These are phyloP conservation scores for Peromyscus leucopus DNA, from an alignment of 2,113 vertebrate genomes.

Conservation along the genomic window DNA sequence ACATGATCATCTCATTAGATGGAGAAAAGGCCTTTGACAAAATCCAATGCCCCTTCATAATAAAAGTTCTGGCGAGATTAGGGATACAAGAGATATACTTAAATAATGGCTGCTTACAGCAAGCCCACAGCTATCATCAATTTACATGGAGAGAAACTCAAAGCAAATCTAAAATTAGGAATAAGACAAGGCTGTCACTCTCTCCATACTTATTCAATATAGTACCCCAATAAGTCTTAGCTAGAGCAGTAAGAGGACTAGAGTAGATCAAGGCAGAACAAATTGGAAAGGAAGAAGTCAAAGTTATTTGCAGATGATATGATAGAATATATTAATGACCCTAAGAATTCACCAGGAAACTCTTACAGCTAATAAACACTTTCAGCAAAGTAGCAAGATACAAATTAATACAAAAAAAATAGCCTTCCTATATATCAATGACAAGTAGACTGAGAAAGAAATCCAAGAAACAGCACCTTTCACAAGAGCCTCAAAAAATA, in stretches of 20 bases:
- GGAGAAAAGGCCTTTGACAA: neutral
- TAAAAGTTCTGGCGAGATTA: neutral
- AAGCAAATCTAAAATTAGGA: neutral
- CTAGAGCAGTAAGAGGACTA: neutral
- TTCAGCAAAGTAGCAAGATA: neutral
- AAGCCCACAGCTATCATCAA: neutral
- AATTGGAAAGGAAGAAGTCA: neutral
- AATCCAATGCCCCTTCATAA: neutral
- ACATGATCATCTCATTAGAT: neutral
- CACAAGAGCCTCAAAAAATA: neutral
- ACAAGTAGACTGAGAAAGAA: neutral
- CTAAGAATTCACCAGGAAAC: neutral
- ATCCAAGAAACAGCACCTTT: neutral
- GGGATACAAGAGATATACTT: neutral
- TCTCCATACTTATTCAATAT: neutral
- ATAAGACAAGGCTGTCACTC: neutral
- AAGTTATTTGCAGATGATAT: neutral
- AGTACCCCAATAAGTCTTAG: neutral
- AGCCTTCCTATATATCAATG: neutral
- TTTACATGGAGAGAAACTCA: neutral
- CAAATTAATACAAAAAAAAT: neutral
- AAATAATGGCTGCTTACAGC: neutral
- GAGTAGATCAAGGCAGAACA: neutral
- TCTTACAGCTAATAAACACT: neutral
- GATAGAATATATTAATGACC: neutral